Evolutionary conservation across 2,113 vertebrate species (phyloP).

Genomic region (Meriones unguiculatus): DNA sequence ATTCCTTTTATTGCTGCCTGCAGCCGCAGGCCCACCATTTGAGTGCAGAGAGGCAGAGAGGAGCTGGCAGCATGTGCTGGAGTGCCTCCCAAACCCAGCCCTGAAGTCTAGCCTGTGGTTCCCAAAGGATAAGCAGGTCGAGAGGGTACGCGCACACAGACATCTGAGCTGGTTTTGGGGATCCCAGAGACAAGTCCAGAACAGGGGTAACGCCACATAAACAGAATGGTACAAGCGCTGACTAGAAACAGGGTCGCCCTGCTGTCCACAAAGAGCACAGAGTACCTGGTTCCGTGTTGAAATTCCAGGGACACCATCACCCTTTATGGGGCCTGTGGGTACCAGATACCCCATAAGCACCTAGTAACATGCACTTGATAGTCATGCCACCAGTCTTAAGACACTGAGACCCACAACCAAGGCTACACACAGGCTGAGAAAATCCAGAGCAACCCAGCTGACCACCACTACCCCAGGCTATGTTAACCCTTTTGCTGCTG

Average conservation of each 20-base stretch:
- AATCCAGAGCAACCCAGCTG: background rate
- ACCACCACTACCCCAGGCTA: background rate
- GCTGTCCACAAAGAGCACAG: background rate
- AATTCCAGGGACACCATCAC: background rate
- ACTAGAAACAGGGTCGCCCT: too few relatives aligned
- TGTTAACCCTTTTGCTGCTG: background rate
- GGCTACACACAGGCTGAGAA: too few relatives aligned
- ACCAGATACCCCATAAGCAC: background rate
- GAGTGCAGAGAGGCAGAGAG: background rate
- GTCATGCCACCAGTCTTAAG: background rate
- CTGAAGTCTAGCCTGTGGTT: background rate
- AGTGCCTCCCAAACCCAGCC: background rate
- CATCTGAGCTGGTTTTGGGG: background rate
- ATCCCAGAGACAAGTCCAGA: background rate
- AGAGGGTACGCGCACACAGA: too few relatives aligned
- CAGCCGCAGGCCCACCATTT: background rate
- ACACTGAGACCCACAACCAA: background rate
- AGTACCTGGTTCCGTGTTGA: background rate
- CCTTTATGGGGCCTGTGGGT: background rate
- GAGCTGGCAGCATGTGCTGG: background rate
- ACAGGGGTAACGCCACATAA: background rate
- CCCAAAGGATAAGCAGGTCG: background rate
- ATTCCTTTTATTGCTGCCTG: conserved; percentile 49
- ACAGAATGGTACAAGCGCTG: too few relatives aligned
- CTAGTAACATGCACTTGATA: background rate